A percentile compares a stretch with the other conserved stretches of the same genome.
Evolutionary conservation across 2,888 invertebrate species (phyloP).

Genomic region (Metalampra italica): DNA sequence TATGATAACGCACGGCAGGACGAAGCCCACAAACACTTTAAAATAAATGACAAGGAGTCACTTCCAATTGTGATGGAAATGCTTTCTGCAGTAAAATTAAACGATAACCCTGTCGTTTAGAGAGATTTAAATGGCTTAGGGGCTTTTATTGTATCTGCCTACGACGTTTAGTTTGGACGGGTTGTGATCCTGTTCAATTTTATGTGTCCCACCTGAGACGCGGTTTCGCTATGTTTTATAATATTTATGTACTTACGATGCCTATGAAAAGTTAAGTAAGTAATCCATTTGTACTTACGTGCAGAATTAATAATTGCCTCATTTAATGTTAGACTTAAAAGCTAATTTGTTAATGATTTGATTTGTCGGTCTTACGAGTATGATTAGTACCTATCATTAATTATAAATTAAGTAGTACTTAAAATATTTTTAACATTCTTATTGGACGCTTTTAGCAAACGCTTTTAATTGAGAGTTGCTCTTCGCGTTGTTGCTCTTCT

Average conservation of each 20-base stretch:
- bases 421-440: too few relatives aligned
- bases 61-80: constrained; percentile 78
- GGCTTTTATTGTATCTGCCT: constrained; percentile 63
- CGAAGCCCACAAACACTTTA: constrained; percentile 70
- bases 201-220: constrained; percentile 44
- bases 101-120: constrained; percentile 76
- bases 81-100: constrained; percentile 78
- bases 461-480: too few relatives aligned
- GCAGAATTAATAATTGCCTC: too few relatives aligned
- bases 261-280: constrained; percentile 17
- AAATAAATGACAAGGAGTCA: constrained; percentile 78
- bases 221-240: constrained; percentile 24
- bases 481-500: too few relatives aligned
- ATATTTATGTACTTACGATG: constrained; percentile 23
- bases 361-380: too few relatives aligned
- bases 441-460: too few relatives aligned
- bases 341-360: too few relatives aligned
- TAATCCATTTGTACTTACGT: constrained; percentile 12
- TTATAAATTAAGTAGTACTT: too few relatives aligned
- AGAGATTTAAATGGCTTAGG: constrained; percentile 72
- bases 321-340: background rate
- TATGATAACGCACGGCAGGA: constrained; percentile 76
- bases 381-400: too few relatives aligned
- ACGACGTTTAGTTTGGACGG: constrained; percentile 43
- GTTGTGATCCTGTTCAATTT: constrained; percentile 46